Evolutionary conservation across 2,888 invertebrate genomes (phyloP).

Genomic region (Lithophane socia): DNA sequence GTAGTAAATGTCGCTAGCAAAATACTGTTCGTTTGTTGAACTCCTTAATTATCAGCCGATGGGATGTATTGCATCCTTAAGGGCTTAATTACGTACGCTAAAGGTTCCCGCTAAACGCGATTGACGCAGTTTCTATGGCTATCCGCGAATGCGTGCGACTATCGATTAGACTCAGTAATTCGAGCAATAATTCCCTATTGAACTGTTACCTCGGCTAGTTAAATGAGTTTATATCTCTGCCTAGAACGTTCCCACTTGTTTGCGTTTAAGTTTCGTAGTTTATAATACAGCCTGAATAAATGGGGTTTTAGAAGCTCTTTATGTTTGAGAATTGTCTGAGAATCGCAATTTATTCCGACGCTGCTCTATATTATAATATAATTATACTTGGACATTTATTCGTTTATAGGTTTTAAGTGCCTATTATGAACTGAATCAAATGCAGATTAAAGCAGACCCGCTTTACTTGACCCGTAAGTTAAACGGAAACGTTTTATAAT

Average conservation of each 20-base stretch:
- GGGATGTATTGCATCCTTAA: conserved; percentile 76
- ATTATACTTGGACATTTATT: conserved; percentile 60
- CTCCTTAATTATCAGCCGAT: conserved; percentile 72
- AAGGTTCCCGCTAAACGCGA: conserved; percentile 68
- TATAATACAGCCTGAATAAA: conserved; percentile 64
- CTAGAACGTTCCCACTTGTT: conserved; percentile 68
- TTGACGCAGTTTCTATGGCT: conserved; percentile 77
- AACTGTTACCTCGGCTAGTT: conserved; percentile 78
- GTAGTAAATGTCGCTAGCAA: conserved; percentile 62
- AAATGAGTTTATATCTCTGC: conserved; percentile 77
- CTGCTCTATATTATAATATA: conserved; percentile 59
- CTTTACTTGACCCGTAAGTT: conserved; percentile 58
- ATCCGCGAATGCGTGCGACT: conserved; percentile 78
- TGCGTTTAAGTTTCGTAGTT: conserved; percentile 69
- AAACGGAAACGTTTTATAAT: conserved; percentile 57
- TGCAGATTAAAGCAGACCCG: conserved; percentile 59
- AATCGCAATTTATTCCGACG: conserved; percentile 53
- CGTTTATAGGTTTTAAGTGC: conserved; percentile 59
- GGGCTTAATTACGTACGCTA: conserved; percentile 76
- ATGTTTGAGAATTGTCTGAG: conserved; percentile 61
- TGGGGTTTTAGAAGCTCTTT: conserved; percentile 60
- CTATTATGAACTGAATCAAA: conserved; percentile 60
- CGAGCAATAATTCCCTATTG: conserved; percentile 83
- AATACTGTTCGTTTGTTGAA: conserved; percentile 70
- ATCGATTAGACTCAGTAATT: conserved; percentile 81